These are phyloP conservation scores for Gnathonemus echidnorhynchus DNA, from an alignment of 2,113 vertebrate species.

Conservation along the genomic window DNA sequence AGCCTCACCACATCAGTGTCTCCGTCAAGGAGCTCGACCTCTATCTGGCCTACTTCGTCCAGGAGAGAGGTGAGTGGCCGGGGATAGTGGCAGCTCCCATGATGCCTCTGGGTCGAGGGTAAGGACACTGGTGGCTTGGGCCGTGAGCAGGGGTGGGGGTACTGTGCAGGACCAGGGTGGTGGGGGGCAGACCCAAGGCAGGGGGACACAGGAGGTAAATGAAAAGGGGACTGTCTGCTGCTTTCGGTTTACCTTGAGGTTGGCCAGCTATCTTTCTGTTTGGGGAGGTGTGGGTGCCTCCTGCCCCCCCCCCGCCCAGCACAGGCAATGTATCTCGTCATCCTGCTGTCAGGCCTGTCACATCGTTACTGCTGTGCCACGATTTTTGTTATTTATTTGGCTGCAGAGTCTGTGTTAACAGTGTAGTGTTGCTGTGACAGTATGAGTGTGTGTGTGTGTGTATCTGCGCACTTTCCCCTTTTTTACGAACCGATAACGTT, in stretches of 20 bases:
- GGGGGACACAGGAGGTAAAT: background rate
- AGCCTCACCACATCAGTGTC: constrained; percentile 94
- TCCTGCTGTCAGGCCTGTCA: background rate
- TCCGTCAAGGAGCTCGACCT: constrained; percentile 96
- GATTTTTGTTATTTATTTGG: background rate
- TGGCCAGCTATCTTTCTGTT: background rate
- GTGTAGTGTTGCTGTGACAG: background rate
- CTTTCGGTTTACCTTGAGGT: background rate
- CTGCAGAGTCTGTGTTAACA: background rate
- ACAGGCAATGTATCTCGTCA: background rate
- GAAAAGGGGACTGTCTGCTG: background rate
- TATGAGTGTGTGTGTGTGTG: background rate
- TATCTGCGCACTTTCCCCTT: background rate
- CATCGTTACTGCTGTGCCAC: background rate
- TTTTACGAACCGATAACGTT: background rate
- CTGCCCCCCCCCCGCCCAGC: background rate
- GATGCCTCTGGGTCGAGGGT: background rate
- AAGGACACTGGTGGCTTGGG: background rate
- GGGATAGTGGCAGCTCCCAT: background rate
- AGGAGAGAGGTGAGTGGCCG: constrained; percentile 76
- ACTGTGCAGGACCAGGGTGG: background rate
- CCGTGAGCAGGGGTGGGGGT: background rate
- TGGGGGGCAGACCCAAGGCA: background rate
- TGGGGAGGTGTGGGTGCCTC: background rate
- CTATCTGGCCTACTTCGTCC: constrained; percentile 95